Evolutionary conservation across 2,797 vertebrate genomes (phyloP).

Genomic region (Tauraco hartlaubi): DNA sequence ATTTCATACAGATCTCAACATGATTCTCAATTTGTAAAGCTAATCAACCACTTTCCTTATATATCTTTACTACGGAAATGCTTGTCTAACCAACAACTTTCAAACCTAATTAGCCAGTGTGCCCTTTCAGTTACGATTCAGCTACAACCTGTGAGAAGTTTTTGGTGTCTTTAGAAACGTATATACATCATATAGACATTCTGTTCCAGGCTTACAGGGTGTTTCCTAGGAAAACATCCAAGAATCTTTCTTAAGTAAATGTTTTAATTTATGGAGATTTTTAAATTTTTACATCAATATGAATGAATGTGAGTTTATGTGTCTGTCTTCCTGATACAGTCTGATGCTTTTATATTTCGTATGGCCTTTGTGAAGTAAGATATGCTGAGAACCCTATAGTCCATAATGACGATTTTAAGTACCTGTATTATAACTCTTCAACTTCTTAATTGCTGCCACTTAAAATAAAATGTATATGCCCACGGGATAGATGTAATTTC

Average conservation of each 20-base stretch:
- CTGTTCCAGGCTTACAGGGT: neutral
- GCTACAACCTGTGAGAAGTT: neutral
- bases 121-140: conserved; percentile 1
- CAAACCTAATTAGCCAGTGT: conserved; percentile 15
- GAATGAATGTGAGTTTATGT: neutral
- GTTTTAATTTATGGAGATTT: neutral
- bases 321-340: neutral
- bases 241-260: neutral
- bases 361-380: neutral
- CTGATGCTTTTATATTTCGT: neutral
- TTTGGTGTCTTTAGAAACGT: neutral
- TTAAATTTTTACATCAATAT: neutral
- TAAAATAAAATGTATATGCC: conserved; percentile 10
- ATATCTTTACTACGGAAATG: conserved; percentile 1
- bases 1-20: conserved; percentile 30
- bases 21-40: conserved; percentile 65
- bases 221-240: neutral
- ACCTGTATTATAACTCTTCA: neutral
- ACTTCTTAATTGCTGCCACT: conserved; percentile 33
- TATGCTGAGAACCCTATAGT: neutral
- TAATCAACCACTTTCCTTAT: conserved; percentile 47
- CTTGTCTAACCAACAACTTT: conserved; percentile 43
- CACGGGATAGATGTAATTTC: neutral
- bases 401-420: neutral
- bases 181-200: neutral